phyloP scores from a whole-genome alignment of 1,140 invertebrate species.

The Samia ricini region DNA sequence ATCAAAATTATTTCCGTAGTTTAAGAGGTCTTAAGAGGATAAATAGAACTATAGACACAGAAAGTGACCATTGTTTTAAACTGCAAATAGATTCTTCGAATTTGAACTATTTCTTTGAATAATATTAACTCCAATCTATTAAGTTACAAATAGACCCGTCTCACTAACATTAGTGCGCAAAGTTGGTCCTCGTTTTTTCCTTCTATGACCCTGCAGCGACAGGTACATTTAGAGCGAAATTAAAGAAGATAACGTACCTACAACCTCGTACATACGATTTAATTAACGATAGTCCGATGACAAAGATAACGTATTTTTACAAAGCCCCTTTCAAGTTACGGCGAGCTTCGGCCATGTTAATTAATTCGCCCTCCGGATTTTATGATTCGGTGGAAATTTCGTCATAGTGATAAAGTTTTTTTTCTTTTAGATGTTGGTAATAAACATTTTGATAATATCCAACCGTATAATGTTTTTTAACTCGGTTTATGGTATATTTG shows the following conservation, averaged over 20 bases:
- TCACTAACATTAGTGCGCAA: no score
- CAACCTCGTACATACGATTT: background rate
- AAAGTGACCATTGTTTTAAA: no score
- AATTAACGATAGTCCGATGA: conserved; percentile 3
- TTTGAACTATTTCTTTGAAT: no score
- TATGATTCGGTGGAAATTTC: background rate
- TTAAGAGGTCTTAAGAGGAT: no score
- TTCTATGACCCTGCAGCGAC: background rate
- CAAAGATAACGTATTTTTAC: conserved; percentile 8
- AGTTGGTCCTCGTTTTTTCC: no score
- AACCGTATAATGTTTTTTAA: no score
- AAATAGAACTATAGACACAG: no score
- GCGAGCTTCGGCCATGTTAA: background rate
- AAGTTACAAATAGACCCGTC: no score
- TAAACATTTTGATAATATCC: background rate
- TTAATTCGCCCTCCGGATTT: background rate
- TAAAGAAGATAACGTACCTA: background rate
- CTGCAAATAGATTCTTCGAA: no score
- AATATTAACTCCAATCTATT: no score
- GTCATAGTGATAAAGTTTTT: background rate
- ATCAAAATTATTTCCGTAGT: no score
- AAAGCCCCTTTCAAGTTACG: background rate
- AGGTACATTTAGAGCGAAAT: background rate
- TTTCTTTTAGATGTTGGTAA: background rate
- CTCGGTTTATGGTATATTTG: background rate